phyloP scores from a whole-genome alignment of 2,888 invertebrate species.

The Sisyra terminalis region DNA sequence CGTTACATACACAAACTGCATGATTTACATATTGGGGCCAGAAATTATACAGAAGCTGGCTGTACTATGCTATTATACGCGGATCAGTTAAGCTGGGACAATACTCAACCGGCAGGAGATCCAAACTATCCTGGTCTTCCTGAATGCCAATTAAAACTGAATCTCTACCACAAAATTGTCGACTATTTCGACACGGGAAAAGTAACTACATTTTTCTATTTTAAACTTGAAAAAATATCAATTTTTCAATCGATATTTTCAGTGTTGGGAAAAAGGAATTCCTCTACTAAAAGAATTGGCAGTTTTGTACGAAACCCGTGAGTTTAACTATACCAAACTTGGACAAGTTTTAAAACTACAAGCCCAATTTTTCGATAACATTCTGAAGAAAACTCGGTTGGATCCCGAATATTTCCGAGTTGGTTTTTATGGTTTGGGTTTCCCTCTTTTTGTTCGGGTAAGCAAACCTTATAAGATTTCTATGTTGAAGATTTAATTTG shows the following conservation, averaged over 20 bases:
- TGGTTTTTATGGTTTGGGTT: constrained; percentile 85
- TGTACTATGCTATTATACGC: constrained; percentile 90
- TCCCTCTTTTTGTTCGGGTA: constrained; percentile 89
- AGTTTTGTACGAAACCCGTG: constrained; percentile 65
- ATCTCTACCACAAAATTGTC: constrained; percentile 74
- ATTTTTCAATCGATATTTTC: constrained; percentile 17
- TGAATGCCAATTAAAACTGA: constrained; percentile 83
- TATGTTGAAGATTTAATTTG: constrained; percentile 3
- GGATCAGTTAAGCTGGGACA: constrained; percentile 74
- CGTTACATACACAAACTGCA: constrained; percentile 90
- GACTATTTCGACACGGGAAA: constrained; percentile 90
- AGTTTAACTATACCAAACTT: constrained; percentile 78
- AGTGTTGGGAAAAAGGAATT: constrained; percentile 94
- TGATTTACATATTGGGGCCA: constrained; percentile 78
- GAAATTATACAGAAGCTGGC: constrained; percentile 89
- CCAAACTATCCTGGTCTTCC: constrained; percentile 55
- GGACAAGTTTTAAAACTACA: constrained; percentile 70
- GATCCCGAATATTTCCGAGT: constrained; percentile 93
- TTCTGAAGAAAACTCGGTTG: constrained; percentile 70
- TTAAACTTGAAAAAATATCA: constrained; percentile 6
- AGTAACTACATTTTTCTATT: constrained; percentile 28
- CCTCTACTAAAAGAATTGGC: constrained; percentile 83
- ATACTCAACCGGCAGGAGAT: constrained; percentile 46
- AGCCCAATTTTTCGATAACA: constrained; percentile 83
- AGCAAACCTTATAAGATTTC: no score